Base-by-base conservation (phyloP, 30 jellyfish, hydroid and myxozoan genomes). In the Hydractinia symbiolongicarpus region DNA sequence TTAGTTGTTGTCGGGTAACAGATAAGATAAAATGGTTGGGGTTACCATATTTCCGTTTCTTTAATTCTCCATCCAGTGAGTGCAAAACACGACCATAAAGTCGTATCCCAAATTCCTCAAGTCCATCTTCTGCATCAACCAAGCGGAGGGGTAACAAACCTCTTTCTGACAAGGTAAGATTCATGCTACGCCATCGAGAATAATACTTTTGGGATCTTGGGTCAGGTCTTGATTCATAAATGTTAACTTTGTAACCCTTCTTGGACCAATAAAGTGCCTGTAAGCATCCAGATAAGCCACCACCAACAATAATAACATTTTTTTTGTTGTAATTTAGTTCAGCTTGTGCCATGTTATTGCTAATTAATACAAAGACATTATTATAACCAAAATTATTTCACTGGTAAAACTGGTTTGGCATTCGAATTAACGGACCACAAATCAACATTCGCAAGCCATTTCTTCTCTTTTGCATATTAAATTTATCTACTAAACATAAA, bases 51-150 rank as follows among this genome's bases (percentile, higher is more conserved):
- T 95, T 93, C 4, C 81, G 77, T 57, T 84, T 85, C 4, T 84
- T 64, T 60, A 61, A 67, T 52, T 73, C 84, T 9, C 96, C 96
- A 79, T 83, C 64, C 61, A 67, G 93, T 44, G 89, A 53, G 78
- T 91, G 98, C 51, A 91, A 77, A 96, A 91, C 86, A 55, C 98
- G 81, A 5, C 96, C 89, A 76, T 91, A 72, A 95, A 91, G 86
- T 58, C 96, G 98, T 9, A 91, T 86, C 14, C 98, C 95, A 67
- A 67, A 61, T 7, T 80, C 66, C 11, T 83, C 88, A 50, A 86
- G 92, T 86, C 87, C 54, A 6, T 73, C 90, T 58, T 85, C 97
- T 54, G 81, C 89, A 5, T 96, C 98, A 81, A 88, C 96, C 67
- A 61, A 81, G 13, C 81, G 81, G 81, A 93, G 73, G 5, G 98